Conservation (phyloP, 2,797 vertebrate genomes). For the Tapera naevia region DNA sequence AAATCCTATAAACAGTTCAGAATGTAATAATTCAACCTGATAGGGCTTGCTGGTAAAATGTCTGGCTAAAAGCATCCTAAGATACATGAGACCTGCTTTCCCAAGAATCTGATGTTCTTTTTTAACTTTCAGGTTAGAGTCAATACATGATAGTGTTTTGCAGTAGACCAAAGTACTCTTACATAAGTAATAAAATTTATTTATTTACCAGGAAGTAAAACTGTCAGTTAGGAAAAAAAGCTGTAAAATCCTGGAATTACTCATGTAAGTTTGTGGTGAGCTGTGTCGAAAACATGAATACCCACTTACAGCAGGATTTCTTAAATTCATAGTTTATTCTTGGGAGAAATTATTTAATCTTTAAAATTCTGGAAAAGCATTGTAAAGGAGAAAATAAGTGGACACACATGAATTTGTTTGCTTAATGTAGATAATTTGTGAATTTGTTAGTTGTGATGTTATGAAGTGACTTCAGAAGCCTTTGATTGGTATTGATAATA, state of each 20-base stretch:
- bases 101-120: neutral
- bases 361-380: neutral
- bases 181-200: neutral
- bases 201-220: neutral
- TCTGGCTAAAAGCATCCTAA: neutral
- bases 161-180: rapidly evolving
- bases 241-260: neutral
- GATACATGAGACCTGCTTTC: neutral
- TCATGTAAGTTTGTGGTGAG: neutral
- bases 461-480: neutral
- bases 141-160: neutral
- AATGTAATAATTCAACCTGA: neutral
- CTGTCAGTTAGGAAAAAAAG: neutral
- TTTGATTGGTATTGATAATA: neutral
- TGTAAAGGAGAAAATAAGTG: neutral
- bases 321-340: neutral
- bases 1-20: neutral
- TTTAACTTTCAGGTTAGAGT: neutral
- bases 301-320: neutral
- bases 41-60: neutral
- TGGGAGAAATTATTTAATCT: neutral
- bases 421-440: neutral
- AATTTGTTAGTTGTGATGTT: neutral
- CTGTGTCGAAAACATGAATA: neutral
- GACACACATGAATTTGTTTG: neutral